A percentile compares a stretch with the other conserved stretches of the same genome.
Evolutionary conservation across 2,797 vertebrate species (phyloP).

Genomic region (Malacoraja senta): DNA sequence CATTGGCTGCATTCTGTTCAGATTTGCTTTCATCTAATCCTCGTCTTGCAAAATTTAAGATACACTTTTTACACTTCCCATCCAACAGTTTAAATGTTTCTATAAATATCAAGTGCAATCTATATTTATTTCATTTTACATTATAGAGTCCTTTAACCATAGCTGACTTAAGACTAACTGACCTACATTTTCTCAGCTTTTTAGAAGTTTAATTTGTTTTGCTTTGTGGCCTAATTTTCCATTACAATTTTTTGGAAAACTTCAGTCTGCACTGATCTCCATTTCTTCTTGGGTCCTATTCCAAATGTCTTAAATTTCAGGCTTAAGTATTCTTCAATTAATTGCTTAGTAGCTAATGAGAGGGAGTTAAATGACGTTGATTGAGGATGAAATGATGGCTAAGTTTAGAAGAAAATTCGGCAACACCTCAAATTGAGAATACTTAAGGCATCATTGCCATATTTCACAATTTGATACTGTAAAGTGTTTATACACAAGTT

Average conservation of each 20-base stretch:
- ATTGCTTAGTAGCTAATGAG: neutral
- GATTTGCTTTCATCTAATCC: neutral
- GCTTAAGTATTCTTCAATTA: neutral
- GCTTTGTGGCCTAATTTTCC: neutral
- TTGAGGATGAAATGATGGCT: neutral
- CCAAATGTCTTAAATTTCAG: too few species aligned
- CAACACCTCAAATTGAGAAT: neutral
- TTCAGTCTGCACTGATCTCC: neutral
- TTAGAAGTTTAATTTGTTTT: neutral
- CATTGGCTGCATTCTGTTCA: neutral
- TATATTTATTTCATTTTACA: neutral
- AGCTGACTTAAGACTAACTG: neutral
- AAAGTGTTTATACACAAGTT: too few species aligned
- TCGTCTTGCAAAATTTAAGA: neutral
- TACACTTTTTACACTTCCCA: neutral
- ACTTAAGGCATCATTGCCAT: neutral
- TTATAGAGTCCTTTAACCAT: neutral
- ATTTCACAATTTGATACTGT: neutral
- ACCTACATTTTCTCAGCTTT: neutral
- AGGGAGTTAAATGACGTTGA: neutral
- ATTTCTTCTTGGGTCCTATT: neutral
- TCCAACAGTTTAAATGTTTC: neutral
- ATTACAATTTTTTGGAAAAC: neutral
- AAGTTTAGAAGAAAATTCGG: neutral
- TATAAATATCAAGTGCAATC: neutral